Base-by-base conservation (phyloP, 2,888 invertebrate genomes). In the Stomorhina lunata region DNA sequence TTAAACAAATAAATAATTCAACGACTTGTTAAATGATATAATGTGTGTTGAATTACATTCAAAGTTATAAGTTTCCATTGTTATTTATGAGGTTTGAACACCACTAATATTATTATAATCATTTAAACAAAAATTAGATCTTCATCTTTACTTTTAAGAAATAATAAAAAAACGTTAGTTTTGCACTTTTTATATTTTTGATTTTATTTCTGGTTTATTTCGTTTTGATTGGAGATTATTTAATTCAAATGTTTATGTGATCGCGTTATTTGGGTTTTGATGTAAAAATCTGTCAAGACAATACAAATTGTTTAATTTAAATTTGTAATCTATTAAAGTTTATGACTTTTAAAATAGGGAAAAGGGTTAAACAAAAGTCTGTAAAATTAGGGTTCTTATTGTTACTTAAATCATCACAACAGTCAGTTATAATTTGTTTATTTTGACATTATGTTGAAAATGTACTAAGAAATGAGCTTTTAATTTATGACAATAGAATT, bases 251-350 rank as follows among this genome's bases (percentile, higher is more conserved):
- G 37, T 53, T 37, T 15, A 61, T 53, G 68, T 77, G 50, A 68
- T 68, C 76, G 68, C 76, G 37, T 68, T 76, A 76, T 68, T 75
- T 75, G 45, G 27, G n/a, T 45, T 57, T 66, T 76, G 66, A 76
- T 68, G 29, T 53, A 77, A 50, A 76, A 77, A 68, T 77, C 68
- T 77, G 68, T 77, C 76, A 53, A 68, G 37, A 61, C 59, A 61
- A 61, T 61, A 50, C 34, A 37, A 50, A 66, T 66, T 37, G 25
- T 50, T 20, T 68, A 34, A 50, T 61, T 61, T 22, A 25, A 61
- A 43, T 17, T 25, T 37, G 40, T n/a, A 40, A 77, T 68, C 37
- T 53, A 68, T 77, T 77, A 53, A 61, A 68, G 43, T 59, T 34
- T 1, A 17, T 61, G 32, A 45, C 34, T 48, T 76, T 57, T 50